phyloP scores from a whole-genome alignment of 2,797 vertebrate species.

The Onychomys leucogaster region DNA sequence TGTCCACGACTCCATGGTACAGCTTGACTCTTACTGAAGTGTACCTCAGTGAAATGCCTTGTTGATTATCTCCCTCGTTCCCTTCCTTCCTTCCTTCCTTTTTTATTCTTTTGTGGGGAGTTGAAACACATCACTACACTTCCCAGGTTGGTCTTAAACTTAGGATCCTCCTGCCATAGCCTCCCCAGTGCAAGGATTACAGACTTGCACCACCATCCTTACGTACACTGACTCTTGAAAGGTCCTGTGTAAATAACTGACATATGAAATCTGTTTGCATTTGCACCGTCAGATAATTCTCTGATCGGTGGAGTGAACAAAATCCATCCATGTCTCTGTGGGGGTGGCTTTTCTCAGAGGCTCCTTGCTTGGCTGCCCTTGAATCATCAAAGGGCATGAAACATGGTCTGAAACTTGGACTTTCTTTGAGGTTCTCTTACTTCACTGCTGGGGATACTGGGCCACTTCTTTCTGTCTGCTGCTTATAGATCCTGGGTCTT shows the following conservation, averaged over 20 bases:
- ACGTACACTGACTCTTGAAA: not conserved
- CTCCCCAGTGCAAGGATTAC: not conserved
- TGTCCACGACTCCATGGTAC: too few relatives aligned
- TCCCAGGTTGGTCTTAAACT: not conserved
- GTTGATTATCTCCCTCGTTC: too few relatives aligned
- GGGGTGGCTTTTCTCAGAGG: fast-evolving
- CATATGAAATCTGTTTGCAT: not conserved
- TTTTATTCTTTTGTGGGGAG: too few relatives aligned
- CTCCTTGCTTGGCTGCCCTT: not conserved
- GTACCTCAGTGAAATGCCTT: too few relatives aligned
- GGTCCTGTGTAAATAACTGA: not conserved
- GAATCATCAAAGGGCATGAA: not conserved
- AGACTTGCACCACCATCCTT: not conserved
- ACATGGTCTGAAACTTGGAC: not conserved
- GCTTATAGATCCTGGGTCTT: not conserved
- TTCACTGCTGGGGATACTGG: not conserved
- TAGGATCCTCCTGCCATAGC: not conserved
- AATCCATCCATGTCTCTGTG: fast-evolving
- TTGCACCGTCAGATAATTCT: too few relatives aligned
- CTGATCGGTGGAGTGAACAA: not conserved
- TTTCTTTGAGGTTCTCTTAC: not conserved
- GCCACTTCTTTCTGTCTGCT: not conserved
- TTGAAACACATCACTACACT: not conserved
- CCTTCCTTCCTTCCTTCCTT: too few relatives aligned
- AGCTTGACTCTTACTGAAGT: not conserved